Base-by-base conservation (phyloP, 2,888 invertebrate genomes). In the Pardosa pseudoannulata region DNA sequence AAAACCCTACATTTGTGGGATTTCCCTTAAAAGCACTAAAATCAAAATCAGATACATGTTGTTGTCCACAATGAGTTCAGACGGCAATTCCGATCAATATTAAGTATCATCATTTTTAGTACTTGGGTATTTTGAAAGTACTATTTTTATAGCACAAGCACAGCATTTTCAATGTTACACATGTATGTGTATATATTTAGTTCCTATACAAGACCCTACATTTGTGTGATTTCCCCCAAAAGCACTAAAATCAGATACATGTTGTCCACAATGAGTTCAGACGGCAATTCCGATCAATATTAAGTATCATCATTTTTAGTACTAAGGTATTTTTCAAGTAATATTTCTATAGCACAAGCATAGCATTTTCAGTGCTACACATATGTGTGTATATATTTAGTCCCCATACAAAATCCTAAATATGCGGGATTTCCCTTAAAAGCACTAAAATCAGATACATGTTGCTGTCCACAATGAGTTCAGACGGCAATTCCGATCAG, bases 401-500 rank as follows among this genome's bases (percentile, higher is more conserved):
- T n/a, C n/a, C n/a, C n/a, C 32, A 27, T 46, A n/a, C n/a, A n/a
- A n/a, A n/a, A n/a, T n/a, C n/a, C n/a, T n/a, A n/a, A n/a, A n/a
- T n/a, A n/a, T n/a, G n/a, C n/a, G n/a, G n/a, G n/a, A n/a, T n/a
- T n/a, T n/a, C n/a, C n/a, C n/a, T n/a, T n/a, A 0, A 16, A 39
- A 23, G 29, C 7, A 19, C 1, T 13, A 29, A 16, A 46, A 50
- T 86, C 86, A 86, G 86, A 79, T 31, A 70, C n/a, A 6, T 16
- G 31, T 31, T 62, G 19, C 39, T 27, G 28, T 86, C 79, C 70
- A 27, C 86, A 79, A 0, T 27, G 36, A 29, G 29, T 68, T 90
- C 88, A 85, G 90, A 88, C 89, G 89, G 89, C 90, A 89, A 83
- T 90, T 90, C 89, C 89, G 89, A 89, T 89, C 89, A 89, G 73